Conservation (phyloP, 2,113 vertebrate genomes). For the Etia nguti region DNA sequence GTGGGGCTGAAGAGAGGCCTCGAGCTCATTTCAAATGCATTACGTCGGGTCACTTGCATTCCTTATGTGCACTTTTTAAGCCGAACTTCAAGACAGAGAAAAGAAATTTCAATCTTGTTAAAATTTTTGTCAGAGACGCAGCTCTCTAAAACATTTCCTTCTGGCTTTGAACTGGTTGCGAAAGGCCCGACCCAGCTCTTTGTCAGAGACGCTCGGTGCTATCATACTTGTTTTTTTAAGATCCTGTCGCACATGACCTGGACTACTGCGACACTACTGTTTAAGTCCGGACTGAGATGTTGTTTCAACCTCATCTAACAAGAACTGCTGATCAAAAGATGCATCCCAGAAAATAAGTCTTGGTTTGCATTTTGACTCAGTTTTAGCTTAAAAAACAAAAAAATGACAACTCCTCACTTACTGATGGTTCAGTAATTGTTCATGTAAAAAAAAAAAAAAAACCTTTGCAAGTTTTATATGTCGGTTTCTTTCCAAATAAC, state of each 20-base stretch:
- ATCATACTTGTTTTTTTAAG: neutral
- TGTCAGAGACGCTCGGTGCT: neutral
- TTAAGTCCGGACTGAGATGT: neutral
- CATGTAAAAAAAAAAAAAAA: rapidly evolving
- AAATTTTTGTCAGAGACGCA: neutral
- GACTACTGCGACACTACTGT: neutral
- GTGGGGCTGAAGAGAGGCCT: neutral
- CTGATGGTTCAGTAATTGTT: neutral
- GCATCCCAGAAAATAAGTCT: neutral
- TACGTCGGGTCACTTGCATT: neutral
- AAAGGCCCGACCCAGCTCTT: neutral
- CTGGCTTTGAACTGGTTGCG: neutral
- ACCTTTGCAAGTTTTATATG: neutral
- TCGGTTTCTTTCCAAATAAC: neutral
- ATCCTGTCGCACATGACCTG: neutral
- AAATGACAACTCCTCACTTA: neutral
- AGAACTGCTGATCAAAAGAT: neutral
- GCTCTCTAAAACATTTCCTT: neutral
- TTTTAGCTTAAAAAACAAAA: neutral
- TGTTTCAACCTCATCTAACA: neutral
- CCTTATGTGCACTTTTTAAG: neutral
- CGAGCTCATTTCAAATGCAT: constrained; percentile 38
- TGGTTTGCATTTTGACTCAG: neutral
- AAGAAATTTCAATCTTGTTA: neutral
- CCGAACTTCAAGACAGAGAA: neutral